Evolutionary conservation across 2,888 invertebrate genomes (phyloP), one percentile per base, ranked within the genome.

Genomic region (Lasioglossum lativentre): DNA sequence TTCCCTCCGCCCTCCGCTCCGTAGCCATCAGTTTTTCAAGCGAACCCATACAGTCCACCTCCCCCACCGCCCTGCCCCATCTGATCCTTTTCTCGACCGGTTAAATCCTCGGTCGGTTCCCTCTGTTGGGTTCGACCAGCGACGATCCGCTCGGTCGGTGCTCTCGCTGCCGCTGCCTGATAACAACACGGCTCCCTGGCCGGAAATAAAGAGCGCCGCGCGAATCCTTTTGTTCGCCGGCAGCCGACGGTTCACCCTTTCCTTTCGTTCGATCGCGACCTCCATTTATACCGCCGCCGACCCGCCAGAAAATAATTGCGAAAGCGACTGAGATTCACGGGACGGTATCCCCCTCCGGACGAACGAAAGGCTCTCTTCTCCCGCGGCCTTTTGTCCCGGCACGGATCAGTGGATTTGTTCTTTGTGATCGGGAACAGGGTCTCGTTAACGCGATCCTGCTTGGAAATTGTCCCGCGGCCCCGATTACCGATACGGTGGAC

Each of bases 171-270:
- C 78, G 73, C 63, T 75, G 74, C 75, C 87, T 85, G 89, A 90
- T 89, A 90, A 90, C 89, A 89, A 84, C 89, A 82, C 80, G 78
- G 68, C 56, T 59, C 75, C 84, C 75, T 83, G 82, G 79, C 45
- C 79, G 80, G 80, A 88, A 89, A 89, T 89, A 89, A 89, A 89
- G 72, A 86, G 78, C 75, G 42, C 76, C 71, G 71, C 78, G 72
- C 76, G 73, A 79, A 73, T 87, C 86, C 85, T 78, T 88, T 89
- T 89, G 88, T 90, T 85, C 75, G 66, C 40, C 47, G 1, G 27
- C 75, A 42, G 30, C 38, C 59, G 34, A 68, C 88, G 79, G 78
- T 78, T 80, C 86, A 34, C 68, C 73, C 78, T 38, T 23, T 47
- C 45, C 45, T 30, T 73, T 30, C 86, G 79, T 80, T 89, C 87